Percentiles rank a stretch among this genome's conserved stretches.
Conservation (phyloP, 1,140 invertebrate genomes). For the Solenopsis invicta region DNA sequence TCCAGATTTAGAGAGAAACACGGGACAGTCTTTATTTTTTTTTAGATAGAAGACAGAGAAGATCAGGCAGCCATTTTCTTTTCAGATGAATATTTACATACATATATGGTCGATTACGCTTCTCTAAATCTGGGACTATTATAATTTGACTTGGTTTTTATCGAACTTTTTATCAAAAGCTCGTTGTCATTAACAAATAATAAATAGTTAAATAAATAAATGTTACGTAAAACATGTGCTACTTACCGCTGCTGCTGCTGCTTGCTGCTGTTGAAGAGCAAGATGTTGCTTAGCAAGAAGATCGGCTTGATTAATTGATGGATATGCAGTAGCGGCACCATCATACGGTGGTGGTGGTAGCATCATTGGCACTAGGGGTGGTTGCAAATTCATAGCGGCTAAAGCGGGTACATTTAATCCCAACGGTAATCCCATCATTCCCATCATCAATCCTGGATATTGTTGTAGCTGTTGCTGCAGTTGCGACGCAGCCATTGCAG, state of each 20-base stretch:
- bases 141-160: too few relatives aligned
- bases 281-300: constrained; percentile 91
- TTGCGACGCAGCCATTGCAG: constrained; percentile 93
- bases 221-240: background rate
- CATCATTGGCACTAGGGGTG: constrained; percentile 96
- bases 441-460: constrained; percentile 87
- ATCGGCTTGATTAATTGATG: constrained; percentile 86
- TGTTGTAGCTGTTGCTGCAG: constrained; percentile 93
- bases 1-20: too few relatives aligned
- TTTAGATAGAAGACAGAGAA: too few relatives aligned
- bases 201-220: background rate
- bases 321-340: constrained; percentile 88
- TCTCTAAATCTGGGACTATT: too few relatives aligned
- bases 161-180: too few relatives aligned
- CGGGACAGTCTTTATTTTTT: too few relatives aligned
- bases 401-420: constrained; percentile 94
- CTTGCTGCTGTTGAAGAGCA: constrained; percentile 91
- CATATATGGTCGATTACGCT: too few relatives aligned
- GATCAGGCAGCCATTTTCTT: too few relatives aligned
- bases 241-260: constrained; percentile 85
- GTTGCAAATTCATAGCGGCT: constrained; percentile 95
- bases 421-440: constrained; percentile 93
- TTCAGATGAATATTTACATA: too few relatives aligned
- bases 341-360: constrained; percentile 93
- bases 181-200: too few relatives aligned